phyloP scores from a whole-genome alignment of 2,888 invertebrate species.

The Synanthedon andrenaeformis region DNA sequence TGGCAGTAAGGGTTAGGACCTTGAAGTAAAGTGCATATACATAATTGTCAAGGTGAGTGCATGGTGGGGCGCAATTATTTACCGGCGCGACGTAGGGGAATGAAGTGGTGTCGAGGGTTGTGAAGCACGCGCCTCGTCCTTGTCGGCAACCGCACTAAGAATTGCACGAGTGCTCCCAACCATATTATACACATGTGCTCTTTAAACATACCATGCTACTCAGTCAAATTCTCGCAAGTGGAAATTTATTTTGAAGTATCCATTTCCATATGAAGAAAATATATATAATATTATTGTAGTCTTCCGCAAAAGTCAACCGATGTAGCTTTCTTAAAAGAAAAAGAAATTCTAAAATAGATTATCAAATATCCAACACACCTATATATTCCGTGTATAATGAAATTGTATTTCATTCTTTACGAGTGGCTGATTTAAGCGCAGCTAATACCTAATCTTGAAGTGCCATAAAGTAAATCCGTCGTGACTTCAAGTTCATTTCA shows the following conservation, averaged over 20 bases:
- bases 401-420: no score
- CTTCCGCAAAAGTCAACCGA: no score
- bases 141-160: constrained; percentile 32
- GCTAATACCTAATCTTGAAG: background rate
- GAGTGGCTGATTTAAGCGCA: no score
- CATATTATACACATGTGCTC: constrained; percentile 8
- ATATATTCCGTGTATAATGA: no score
- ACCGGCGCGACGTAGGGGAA: constrained; percentile 58
- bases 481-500: constrained; percentile 4
- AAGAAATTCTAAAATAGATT: no score
- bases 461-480: background rate
- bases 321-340: no score
- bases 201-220: no score
- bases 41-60: constrained; percentile 55
- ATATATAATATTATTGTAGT: no score
- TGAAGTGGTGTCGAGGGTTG: constrained; percentile 52
- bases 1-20: constrained; percentile 16
- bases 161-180: constrained; percentile 34
- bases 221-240: no score
- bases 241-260: no score
- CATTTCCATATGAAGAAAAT: no score
- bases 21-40: constrained; percentile 53
- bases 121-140: constrained; percentile 37
- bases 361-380: no score
- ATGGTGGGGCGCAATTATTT: constrained; percentile 58